Percentiles rank a stretch among this genome's conserved stretches.
These are phyloP conservation scores for Caenorhabditis latens DNA, from an alignment of 1,140 invertebrate species.

Conservation along the genomic window DNA sequence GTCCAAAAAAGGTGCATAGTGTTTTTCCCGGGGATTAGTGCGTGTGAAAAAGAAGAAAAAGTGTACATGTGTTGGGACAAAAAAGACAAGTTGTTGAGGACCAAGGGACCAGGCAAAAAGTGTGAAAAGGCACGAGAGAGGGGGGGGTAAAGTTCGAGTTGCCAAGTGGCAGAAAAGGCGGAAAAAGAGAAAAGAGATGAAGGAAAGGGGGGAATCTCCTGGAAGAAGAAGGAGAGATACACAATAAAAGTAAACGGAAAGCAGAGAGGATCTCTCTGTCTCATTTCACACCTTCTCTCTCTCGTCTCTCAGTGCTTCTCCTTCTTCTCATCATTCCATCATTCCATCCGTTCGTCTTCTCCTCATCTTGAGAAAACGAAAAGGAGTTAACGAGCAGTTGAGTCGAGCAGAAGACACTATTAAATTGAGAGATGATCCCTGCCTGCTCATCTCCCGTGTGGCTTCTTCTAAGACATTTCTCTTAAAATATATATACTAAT, in stretches of 20 bases:
- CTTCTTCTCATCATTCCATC: neutral
- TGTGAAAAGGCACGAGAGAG: neutral
- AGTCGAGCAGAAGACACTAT: neutral
- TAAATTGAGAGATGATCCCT: constrained; percentile 15
- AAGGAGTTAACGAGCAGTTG: neutral
- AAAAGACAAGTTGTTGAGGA: neutral
- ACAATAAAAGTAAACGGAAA: constrained; percentile 10
- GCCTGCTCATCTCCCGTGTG: neutral
- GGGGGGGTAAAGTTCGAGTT: constrained; percentile 20
- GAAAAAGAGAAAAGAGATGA: neutral
- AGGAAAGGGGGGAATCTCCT: neutral
- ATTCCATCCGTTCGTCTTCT: neutral
- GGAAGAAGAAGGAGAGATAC: constrained; percentile 1
- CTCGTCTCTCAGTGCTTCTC: no score
- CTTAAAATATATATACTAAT: no score
- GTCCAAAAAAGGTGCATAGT: neutral
- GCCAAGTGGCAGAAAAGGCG: constrained; percentile 34
- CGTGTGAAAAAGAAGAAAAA: constrained; percentile 1
- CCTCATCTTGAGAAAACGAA: no score
- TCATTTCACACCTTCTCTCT: no score
- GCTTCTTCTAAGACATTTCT: neutral
- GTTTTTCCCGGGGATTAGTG: neutral
- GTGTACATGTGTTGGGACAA: neutral
- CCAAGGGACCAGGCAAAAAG: neutral
- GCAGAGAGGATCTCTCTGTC: neutral